These are phyloP conservation scores for Myotis daubentonii DNA, from an alignment of 2,797 vertebrate species.

Conservation along the genomic window DNA sequence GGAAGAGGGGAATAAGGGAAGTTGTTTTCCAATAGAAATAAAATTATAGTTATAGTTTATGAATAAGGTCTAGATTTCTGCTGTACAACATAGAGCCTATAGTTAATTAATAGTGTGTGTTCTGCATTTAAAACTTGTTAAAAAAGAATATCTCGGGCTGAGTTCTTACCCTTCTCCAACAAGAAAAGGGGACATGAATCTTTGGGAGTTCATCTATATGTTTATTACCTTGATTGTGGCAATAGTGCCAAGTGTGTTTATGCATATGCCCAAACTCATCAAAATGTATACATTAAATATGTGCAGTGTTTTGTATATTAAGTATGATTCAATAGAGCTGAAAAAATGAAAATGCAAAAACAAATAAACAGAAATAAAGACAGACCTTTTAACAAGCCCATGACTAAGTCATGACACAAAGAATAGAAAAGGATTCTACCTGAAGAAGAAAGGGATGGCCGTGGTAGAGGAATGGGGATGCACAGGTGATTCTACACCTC, in stretches of 20 bases:
- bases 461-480: rapidly evolving
- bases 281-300: not conserved
- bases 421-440: not conserved
- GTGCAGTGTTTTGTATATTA: not conserved
- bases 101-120: not conserved
- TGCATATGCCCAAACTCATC: not conserved
- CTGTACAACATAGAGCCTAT: not conserved
- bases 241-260: not conserved
- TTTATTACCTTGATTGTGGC: not conserved
- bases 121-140: not conserved
- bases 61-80: not conserved
- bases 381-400: not conserved
- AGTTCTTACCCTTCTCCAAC: not conserved
- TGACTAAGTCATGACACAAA: not conserved
- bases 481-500: no score
- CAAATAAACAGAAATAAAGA: not conserved
- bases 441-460: not conserved
- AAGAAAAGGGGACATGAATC: not conserved
- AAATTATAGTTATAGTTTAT: not conserved
- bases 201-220: not conserved
- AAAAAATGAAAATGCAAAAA: not conserved
- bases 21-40: not conserved
- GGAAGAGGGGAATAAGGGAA: not conserved
- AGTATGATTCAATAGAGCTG: not conserved
- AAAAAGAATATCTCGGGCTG: not conserved